Base-by-base conservation (phyloP, 2,797 vertebrate genomes). In the Pelochelys cantorii region DNA sequence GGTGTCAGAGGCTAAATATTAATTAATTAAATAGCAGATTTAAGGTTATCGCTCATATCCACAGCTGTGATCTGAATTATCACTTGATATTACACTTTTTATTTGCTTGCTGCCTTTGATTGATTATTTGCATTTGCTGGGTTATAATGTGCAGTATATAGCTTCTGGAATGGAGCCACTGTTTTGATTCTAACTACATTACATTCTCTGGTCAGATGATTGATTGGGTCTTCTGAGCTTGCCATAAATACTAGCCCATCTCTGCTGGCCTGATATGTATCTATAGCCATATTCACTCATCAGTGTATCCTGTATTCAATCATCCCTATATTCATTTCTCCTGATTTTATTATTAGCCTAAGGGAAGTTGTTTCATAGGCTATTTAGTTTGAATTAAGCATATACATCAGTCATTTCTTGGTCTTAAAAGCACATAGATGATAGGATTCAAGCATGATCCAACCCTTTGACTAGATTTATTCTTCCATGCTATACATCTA, bases 301-400 rank as follows among this genome's bases (percentile, higher is more conserved):
- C 97, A 94, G 75, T n/a, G 27, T 79, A 92, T 97, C 96, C 97
- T 97, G 96, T 71, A 96, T 97, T 98, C 97, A 97, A 97, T 98
- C 98, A 98, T 96, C 93, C 95, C 94, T 65, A 95, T 92, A 97
- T 96, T 98, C 85, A 98, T 98, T 97, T 98, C 93, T 97, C 95
- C 89, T 95, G 86, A 97, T 98, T 96, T 79, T 95, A 96, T 96
- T 97, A 94, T 97, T 96, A 87, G 96, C 97, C 95, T 93, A 90
- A 87, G 97, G 98, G 97, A 97, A 96, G 95, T 97, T 96, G 97
- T 97, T 96, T 98, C 97, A 98, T 97, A 97, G 95, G 62, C 55
- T 94, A 93, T 97, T 97, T 97, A 97, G 97, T 98, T 96, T 98
- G 96, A 98, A 98, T 98, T 97, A 98, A 98, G 92, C 83, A 52